Evolutionary conservation across 2,888 invertebrate species (phyloP), one percentile per base, ranked within the genome.

Genomic region (Parascotia fuliginaria): DNA sequence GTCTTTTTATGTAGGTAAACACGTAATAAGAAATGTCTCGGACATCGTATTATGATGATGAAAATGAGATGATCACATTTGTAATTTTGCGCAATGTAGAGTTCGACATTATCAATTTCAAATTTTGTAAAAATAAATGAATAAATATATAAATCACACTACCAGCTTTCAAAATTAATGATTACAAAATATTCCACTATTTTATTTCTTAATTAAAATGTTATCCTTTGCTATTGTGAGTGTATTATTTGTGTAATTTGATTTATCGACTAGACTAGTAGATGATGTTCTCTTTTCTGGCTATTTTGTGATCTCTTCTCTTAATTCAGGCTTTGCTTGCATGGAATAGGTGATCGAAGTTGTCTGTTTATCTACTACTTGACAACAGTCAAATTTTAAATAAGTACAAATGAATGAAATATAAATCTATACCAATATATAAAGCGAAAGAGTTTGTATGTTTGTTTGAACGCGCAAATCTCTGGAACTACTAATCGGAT

Each of bases 61-160:
- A 55, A 55, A 58, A 55, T 50, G 65, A 63, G 57, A 51, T 41
- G 50, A 39, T 55, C 42, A 32, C 55, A 40, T 53, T 58, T 45
- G 33, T 45, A 48, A 45, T 44, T 69, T 51, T 72, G 34, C 64
- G 70, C 67, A 73, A 70, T 54, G 12, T 42, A 59, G 60, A 61
- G 60, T 70, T 65, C 53, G 49, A 47, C 31, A 43, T 28, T 60
- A 53, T 36, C 52, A 45, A 62, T 55, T 62, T 48, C 55, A 49
- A 54, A 58, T 70, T 68, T 65, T 66, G 65, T 55, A 70, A 62
- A 65, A 51, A 56, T 52, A 63, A 62, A 70, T 62, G 53, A 62
- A 67, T 63, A 55, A 60, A 68, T 62, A 59, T 63, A 63, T 59
- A 59, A 64, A 52, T 61, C 60, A 57, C 57, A 27, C 65, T 51